Evolutionary conservation across 2,888 invertebrate genomes (phyloP), one percentile per base, ranked within the genome.

Genomic region (Ennomos quercinarius): DNA sequence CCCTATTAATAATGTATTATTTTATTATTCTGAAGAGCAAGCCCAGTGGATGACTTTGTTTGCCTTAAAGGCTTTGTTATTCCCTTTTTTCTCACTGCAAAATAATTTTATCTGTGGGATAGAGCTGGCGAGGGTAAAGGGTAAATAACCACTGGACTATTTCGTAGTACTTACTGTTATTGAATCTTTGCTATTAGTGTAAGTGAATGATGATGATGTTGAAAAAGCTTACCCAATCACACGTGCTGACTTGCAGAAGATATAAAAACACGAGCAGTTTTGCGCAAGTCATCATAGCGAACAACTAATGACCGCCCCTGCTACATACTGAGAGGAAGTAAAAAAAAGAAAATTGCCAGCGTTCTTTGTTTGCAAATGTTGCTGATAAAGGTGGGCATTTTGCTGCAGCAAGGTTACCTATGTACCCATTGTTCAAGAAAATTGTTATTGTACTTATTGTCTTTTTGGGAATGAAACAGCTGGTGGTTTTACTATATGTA

Each of bases 141-240:
- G 17, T 2, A 17, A 17, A 17, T 17, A 17, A 17, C 3, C 17
- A 17, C 17, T 17, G 17, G 17, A 17, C 17, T 17, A 17, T 17
- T 17, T 3, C 1, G 17, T 1, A 17, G 17, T 17, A 17, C 17
- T 2, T 17, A 17, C 17, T 2, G 17, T 17, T 17, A 17, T 17
- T 17, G 17, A 17, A 17, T 17, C 17, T 17, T 1, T 17, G 17
- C 2, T 3, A 17, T 17, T 17, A 17, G 17, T 17, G 17, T 3
- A 17, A 17, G 17, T 3, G 17, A 17, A 17, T 17, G 17, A 17
- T 17, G 17, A 17, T 17, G 3, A 2, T 17, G 3, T 17, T n/a
- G n/a, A n/a, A n/a, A 17, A 3, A 17, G 13, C 57, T 68, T 57
- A 71, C 71, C 71, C 71, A 71, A 54, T 71, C 68, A 8, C 68